A percentile compares a stretch with the other conserved stretches of the same genome.
phyloP scores from a whole-genome alignment of 2,888 invertebrate species.

The Fissipunctia ypsillon region DNA sequence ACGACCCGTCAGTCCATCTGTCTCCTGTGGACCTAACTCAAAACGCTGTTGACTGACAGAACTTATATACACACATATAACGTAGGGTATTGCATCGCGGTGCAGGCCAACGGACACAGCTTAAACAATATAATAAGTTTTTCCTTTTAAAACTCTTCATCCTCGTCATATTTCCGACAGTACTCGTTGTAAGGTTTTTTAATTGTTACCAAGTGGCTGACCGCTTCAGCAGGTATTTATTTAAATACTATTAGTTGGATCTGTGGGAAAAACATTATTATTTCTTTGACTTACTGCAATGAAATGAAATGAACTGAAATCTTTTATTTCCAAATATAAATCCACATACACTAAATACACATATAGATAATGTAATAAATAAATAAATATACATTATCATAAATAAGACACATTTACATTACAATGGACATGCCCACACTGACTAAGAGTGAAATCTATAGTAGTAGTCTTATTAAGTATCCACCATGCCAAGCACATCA shows the following conservation, averaged over 20 bases:
- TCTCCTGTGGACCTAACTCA: constrained; percentile 82
- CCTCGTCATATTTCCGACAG: constrained; percentile 24
- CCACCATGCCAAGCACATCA: background rate
- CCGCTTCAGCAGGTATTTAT: background rate
- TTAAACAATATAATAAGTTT: constrained; percentile 43
- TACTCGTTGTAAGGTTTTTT: background rate
- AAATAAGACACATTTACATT: no score
- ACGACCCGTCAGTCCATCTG: constrained; percentile 84
- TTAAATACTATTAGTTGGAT: background rate
- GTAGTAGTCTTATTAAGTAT: background rate
- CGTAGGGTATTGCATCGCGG: constrained; percentile 71
- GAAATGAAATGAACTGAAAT: no score
- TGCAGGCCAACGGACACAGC: constrained; percentile 57
- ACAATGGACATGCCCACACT: no score
- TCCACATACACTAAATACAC: no score
- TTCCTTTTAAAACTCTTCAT: constrained; percentile 33
- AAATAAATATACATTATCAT: no score
- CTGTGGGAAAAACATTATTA: background rate
- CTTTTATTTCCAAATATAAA: no score
- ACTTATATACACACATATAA: constrained; percentile 84
- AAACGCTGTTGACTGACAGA: constrained; percentile 83
- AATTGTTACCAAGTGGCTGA: background rate
- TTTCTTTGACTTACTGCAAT: background rate
- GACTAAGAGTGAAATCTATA: no score
- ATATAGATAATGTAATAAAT: no score